A percentile compares a stretch with the other conserved stretches of the same genome.
These are phyloP conservation scores for Cephus pygmeus DNA, from an alignment of 2,888 invertebrate species.

Conservation along the genomic window DNA sequence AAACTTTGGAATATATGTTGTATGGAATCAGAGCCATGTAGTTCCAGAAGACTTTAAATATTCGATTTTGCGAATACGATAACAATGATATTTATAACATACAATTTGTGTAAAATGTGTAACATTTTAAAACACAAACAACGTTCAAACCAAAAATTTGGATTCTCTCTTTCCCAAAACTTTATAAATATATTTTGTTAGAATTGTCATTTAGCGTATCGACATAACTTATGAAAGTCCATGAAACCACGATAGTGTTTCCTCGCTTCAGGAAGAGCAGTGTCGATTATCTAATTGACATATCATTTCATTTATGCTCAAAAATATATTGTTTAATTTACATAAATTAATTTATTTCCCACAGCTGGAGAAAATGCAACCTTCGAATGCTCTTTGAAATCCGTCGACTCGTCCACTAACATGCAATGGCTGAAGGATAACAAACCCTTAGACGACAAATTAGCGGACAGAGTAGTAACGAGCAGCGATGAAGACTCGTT, in stretches of 20 bases:
- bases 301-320: background rate
- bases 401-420: slow-evolving; percentile 68
- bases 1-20: background rate
- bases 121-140: background rate
- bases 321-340: background rate
- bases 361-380: slow-evolving; percentile 85
- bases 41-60: background rate
- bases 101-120: background rate
- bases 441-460: slow-evolving; percentile 79
- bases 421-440: slow-evolving; percentile 92
- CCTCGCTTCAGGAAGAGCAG: no score
- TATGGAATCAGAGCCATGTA: background rate
- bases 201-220: no score
- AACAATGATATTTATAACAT: background rate
- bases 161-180: no score
- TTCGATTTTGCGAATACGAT: background rate
- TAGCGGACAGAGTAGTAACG: slow-evolving; percentile 80
- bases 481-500: slow-evolving; percentile 72
- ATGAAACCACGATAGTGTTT: no score
- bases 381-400: slow-evolving; percentile 82
- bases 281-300: background rate
- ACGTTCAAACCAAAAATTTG: background rate
- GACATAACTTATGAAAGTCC: no score
- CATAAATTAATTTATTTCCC: slow-evolving; percentile 7
- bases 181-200: no score